These are phyloP conservation scores for Cremastobaeus sp. DNA, from an alignment of 2,888 invertebrate species.

Conservation along the genomic window DNA sequence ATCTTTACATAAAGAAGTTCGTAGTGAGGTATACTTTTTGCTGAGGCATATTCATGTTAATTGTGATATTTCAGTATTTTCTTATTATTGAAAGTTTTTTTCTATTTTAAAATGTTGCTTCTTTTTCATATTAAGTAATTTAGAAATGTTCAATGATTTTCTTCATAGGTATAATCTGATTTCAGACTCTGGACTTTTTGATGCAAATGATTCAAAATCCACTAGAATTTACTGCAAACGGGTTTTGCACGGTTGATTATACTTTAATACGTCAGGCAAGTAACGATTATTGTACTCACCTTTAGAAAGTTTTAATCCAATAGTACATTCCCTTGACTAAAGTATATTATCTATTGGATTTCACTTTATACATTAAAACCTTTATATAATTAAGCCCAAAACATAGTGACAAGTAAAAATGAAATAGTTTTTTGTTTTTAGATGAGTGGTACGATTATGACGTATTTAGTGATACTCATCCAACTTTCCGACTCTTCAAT, in stretches of 20 bases:
- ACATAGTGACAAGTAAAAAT: not conserved
- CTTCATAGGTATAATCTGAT: no score
- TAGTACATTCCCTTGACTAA: no score
- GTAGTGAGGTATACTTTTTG: conserved; percentile 27
- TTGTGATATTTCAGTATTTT: not conserved
- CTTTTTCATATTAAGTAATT: not conserved
- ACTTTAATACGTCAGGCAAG: conserved; percentile 56
- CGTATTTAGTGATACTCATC: conserved; percentile 53
- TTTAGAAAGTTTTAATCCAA: no score
- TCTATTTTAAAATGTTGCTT: not conserved
- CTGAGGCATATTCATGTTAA: not conserved
- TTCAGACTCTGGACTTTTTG: conserved; percentile 56
- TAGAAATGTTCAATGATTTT: no score
- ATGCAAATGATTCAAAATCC: conserved; percentile 62
- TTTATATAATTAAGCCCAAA: no score
- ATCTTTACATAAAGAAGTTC: conserved; percentile 34
- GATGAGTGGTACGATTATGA: conserved; percentile 54
- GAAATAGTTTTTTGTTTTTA: conserved; percentile 37
- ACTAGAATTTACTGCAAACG: conserved; percentile 58
- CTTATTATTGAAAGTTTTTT: not conserved
- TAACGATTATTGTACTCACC: no score
- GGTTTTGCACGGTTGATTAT: conserved; percentile 61
- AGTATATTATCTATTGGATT: no score
- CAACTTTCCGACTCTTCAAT: conserved; percentile 51
- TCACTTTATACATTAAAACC: no score